Evolutionary conservation across 1,140 invertebrate species (phyloP).

Genomic region (Pachypeltis micranthus): DNA sequence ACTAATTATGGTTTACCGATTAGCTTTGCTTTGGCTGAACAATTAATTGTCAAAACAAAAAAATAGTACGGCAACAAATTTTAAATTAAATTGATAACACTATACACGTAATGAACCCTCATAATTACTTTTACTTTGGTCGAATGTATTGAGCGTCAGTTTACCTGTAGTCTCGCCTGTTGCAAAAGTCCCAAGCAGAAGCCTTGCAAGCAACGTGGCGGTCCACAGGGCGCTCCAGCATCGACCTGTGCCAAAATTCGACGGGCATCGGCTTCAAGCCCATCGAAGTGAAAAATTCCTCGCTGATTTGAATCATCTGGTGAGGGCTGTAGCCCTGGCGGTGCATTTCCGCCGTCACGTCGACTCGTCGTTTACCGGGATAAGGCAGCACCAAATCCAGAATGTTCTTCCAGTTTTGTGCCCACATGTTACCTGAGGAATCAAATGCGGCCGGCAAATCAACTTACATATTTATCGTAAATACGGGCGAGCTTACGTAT

Average conservation of each 20-base stretch:
- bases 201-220: conserved; percentile 68
- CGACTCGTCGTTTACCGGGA: conserved; percentile 52
- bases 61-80: no score
- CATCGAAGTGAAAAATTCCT: conserved; percentile 69
- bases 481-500: no score
- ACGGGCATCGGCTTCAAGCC: conserved; percentile 63
- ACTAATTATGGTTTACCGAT: no score
- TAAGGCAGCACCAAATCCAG: conserved; percentile 67
- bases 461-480: no score
- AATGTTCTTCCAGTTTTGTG: conserved; percentile 70
- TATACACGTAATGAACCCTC: no score
- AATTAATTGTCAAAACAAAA: no score
- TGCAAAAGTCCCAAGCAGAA: conserved; percentile 82
- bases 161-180: conserved; percentile 65
- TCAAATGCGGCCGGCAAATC: no score
- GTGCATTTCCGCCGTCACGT: conserved; percentile 63
- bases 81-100: no score
- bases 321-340: conserved; percentile 54
- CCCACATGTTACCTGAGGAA: conserved; percentile 59
- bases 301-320: conserved; percentile 66
- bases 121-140: no score
- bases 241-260: conserved; percentile 67
- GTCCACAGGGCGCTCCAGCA: conserved; percentile 58
- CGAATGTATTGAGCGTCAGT: no score
- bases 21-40: no score